A percentile compares a stretch with the other conserved stretches of the same genome.
These are phyloP conservation scores for Rotaria sp. DNA, from an alignment of 2,888 invertebrate species.

Conservation along the genomic window DNA sequence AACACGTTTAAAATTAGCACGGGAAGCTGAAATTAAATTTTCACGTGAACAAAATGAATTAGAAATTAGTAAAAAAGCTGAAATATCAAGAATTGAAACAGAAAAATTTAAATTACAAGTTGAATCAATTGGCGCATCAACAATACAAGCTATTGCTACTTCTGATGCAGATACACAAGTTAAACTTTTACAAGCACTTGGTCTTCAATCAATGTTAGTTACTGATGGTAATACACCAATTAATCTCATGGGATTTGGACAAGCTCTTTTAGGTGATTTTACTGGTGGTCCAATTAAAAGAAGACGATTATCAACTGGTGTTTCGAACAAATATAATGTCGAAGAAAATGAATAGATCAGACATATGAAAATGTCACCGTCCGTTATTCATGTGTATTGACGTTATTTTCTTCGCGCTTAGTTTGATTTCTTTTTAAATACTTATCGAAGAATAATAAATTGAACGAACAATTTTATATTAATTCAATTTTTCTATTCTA, in stretches of 20 bases:
- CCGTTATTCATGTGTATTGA: neutral
- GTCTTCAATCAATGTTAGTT: conserved; percentile 57
- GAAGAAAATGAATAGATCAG: neutral
- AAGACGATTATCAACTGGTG: neutral
- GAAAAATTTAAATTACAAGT: conserved; percentile 56
- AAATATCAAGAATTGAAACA: conserved; percentile 54
- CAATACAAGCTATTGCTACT: conserved; percentile 45
- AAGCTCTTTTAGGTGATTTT: conserved; percentile 56
- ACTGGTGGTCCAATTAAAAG: conserved; percentile 45
- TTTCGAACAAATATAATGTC: neutral
- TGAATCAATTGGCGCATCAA: conserved; percentile 55
- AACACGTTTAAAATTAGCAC: conserved; percentile 54
- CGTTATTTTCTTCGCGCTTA: neutral
- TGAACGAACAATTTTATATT: neutral
- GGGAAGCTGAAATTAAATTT: conserved; percentile 56
- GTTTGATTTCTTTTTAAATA: neutral
- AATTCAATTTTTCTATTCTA: too few species aligned
- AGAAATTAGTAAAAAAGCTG: conserved; percentile 52
- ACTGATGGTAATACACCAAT: conserved; percentile 58
- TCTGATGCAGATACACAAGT: conserved; percentile 43
- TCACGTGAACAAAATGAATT: conserved; percentile 55
- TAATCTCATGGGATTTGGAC: conserved; percentile 57
- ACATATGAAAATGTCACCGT: neutral
- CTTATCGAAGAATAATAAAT: neutral
- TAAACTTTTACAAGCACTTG: conserved; percentile 55